A percentile compares a stretch with the other conserved stretches of the same genome.
Evolutionary conservation across 2,888 invertebrate species (phyloP).

Genomic region (Liopterus haemorrhoidalis): DNA sequence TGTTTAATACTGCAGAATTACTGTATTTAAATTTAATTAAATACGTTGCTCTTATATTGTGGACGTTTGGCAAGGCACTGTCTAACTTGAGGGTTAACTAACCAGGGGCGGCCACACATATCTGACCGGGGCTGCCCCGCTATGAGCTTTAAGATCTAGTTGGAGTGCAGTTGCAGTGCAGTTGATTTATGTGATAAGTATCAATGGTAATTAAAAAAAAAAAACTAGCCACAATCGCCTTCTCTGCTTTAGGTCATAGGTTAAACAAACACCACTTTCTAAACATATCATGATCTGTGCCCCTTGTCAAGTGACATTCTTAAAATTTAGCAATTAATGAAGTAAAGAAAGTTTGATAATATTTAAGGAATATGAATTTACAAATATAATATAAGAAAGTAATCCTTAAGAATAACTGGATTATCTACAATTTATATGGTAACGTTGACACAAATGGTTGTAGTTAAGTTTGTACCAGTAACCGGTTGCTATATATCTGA

Average conservation of each 20-base stretch:
- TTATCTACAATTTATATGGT: conserved; percentile 34
- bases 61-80: conserved; percentile 34
- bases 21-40: conserved; percentile 35
- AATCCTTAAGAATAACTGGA: conserved; percentile 32
- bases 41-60: conserved; percentile 39
- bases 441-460: conserved; percentile 27
- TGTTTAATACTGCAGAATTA: conserved; percentile 43
- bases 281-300: conserved; percentile 76
- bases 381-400: conserved; percentile 40
- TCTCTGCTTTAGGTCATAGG: conserved; percentile 51
- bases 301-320: conserved; percentile 61
- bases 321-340: conserved; percentile 48
- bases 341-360: conserved; percentile 46
- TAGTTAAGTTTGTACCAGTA: conserved; percentile 32
- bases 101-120: too few relatives aligned
- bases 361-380: conserved; percentile 47
- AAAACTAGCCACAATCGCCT: conserved; percentile 50
- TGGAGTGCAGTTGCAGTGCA: conserved; percentile 24
- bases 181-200: conserved; percentile 44
- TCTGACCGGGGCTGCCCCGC: too few relatives aligned
- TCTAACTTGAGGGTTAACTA: too few relatives aligned
- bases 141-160: too few relatives aligned
- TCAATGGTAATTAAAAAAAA: conserved; percentile 40
- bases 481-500: conserved; percentile 34
- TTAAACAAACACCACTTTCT: conserved; percentile 64